phyloP scores from a whole-genome alignment of 2,113 vertebrate species.

The Ciconia stormi region DNA sequence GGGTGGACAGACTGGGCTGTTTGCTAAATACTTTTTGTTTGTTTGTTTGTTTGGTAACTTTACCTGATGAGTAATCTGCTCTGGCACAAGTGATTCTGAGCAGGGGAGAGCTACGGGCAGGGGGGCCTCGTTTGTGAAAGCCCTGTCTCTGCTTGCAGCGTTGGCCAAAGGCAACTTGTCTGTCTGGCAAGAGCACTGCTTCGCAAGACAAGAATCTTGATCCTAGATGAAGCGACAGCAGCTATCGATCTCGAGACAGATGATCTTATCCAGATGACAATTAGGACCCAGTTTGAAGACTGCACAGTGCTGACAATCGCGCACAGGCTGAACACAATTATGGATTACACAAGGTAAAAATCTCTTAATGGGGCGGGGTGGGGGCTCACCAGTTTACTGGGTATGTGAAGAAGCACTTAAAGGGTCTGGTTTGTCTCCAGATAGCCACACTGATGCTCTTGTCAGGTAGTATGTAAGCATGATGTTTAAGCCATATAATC shows the following conservation, averaged over 20 bases:
- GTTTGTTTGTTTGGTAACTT: background rate
- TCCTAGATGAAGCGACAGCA: constrained; percentile 94
- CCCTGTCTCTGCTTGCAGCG: constrained; percentile 58
- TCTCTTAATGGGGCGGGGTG: rapidly evolving
- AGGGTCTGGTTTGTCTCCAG: background rate
- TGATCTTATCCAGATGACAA: constrained; percentile 93
- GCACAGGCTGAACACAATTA: constrained; percentile 96
- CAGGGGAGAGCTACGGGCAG: background rate
- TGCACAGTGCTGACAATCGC: constrained; percentile 96
- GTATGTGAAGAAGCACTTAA: background rate
- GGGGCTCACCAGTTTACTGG: rapidly evolving
- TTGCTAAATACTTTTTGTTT: background rate
- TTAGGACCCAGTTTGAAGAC: constrained; percentile 90
- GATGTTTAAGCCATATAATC: background rate
- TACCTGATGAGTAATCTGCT: rapidly evolving
- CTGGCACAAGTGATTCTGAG: background rate
- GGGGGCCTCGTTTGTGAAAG: background rate
- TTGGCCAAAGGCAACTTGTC: constrained; percentile 93
- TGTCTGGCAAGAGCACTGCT: constrained; percentile 93
- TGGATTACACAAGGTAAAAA: constrained; percentile 92
- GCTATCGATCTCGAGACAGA: constrained; percentile 95
- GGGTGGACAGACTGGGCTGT: background rate
- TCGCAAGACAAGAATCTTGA: constrained; percentile 88
- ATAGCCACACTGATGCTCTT: background rate
- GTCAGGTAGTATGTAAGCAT: background rate